Evolutionary conservation across 1,140 invertebrate species (phyloP), one percentile per base, ranked within the genome.

Genomic region (Glossosoma conforme): DNA sequence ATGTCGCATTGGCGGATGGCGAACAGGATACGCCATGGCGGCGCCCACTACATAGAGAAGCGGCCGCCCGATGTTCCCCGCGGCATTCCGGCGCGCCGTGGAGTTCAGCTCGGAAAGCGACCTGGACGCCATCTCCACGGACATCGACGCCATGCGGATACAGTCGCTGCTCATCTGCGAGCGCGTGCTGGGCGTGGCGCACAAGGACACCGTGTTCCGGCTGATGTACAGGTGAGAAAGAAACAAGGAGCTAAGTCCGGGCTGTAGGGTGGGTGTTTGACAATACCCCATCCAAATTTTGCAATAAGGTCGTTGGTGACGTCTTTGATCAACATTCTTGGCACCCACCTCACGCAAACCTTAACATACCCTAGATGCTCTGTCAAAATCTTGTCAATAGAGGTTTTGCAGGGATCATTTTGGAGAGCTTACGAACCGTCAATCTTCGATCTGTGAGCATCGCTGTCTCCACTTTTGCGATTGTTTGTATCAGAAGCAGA

Each of bases 161-260:
- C 90, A 93, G 64, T 87, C 87, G 62, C 68, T 93, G 35, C 66
- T 93, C 9, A 88, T 93, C 50, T 86, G 85, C 54, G 87, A 90
- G 67, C 73, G 90, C 60, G 84, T 93, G 59, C 71, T 93, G 20
- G 90, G 89, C 3, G 71, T 81, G 4, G 67, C 80, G 58, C 90
- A 93, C 65, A 91, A 91, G 67, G 89, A 93, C 64, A 88, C 86
- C 47, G 78, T 93, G n/a, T 90, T 89, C 59, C 78, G 88, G 30
- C 64, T 77, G 41, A 77, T 77, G 58, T 77, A 69, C 58, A 63
- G 68, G 66, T 70, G 13, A 19, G 20, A 37, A 8, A 6, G 14
- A 14, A 15, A 18, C 22, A 14, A n/a, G n/a, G n/a, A n/a, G n/a
- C n/a, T n/a, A n/a, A n/a, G n/a, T n/a, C n/a, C n/a, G n/a, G n/a